phyloP scores from a whole-genome alignment of 2,888 invertebrate species.

The Cantharis lateralis region DNA sequence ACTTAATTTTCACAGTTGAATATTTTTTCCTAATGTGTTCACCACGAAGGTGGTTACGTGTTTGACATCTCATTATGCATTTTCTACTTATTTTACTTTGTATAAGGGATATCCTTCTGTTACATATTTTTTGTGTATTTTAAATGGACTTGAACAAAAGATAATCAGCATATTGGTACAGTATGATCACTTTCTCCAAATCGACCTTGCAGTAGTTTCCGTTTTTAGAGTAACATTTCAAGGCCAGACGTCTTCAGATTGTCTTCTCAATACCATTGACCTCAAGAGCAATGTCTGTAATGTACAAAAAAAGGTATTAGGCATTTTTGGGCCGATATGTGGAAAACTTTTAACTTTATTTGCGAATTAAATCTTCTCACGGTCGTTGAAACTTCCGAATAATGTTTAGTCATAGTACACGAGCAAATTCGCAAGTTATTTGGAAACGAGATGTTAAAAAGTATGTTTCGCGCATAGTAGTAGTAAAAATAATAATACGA shows the following conservation, averaged over 20 bases:
- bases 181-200: constrained; percentile 9
- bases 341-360: too few species aligned
- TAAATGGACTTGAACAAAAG: neutral
- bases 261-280: neutral
- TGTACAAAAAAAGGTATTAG: neutral
- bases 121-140: neutral
- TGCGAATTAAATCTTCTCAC: neutral
- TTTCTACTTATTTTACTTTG: neutral
- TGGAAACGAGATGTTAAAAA: neutral
- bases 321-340: too few species aligned
- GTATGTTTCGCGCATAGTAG: neutral
- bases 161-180: neutral
- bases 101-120: neutral
- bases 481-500: neutral
- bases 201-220: constrained; percentile 6
- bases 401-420: neutral
- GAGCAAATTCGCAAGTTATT: neutral
- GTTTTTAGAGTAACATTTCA: constrained; percentile 6
- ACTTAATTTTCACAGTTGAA: neutral
- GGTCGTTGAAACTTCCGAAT: neutral
- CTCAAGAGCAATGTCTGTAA: neutral
- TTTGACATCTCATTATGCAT: neutral
- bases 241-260: constrained; percentile 2
- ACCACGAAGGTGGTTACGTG: neutral
- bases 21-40: neutral